phyloP scores from a whole-genome alignment of 2,113 vertebrate species.

The Bos javanicus region DNA sequence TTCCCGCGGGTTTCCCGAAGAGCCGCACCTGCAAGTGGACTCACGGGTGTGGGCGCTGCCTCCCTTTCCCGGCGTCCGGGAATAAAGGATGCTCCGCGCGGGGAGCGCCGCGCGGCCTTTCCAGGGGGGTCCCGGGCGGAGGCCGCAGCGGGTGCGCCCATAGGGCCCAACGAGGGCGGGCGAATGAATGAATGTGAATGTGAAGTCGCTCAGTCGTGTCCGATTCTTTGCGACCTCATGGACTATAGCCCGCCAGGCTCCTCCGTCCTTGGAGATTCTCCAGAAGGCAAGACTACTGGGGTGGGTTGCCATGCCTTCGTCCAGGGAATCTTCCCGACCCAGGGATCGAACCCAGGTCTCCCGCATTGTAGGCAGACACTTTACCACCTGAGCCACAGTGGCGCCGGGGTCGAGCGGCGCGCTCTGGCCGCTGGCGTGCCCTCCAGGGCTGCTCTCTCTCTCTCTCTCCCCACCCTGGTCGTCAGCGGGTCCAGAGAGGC shows the following conservation, averaged over 20 bases:
- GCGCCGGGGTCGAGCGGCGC: background rate
- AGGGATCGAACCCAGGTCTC: background rate
- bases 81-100: background rate
- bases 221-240: background rate
- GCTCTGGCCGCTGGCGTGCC: background rate
- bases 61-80: background rate
- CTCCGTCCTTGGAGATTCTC: background rate
- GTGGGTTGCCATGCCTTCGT: background rate
- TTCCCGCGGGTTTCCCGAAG: background rate
- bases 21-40: accelerated
- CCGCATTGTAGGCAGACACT: background rate
- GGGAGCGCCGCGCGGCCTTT: background rate
- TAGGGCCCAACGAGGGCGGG: background rate
- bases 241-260: background rate
- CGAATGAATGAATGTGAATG: background rate
- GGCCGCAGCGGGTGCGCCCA: background rate
- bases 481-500: background rate
- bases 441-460: background rate
- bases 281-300: background rate
- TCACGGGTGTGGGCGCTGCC: background rate
- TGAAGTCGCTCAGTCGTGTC: background rate
- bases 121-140: background rate
- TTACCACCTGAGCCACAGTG: background rate
- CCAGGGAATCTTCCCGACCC: background rate
- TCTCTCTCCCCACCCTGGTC: too few relatives aligned